These are phyloP conservation scores for Chlorops oryzae DNA, from an alignment of 1,140 invertebrate genomes.

Conservation along the genomic window DNA sequence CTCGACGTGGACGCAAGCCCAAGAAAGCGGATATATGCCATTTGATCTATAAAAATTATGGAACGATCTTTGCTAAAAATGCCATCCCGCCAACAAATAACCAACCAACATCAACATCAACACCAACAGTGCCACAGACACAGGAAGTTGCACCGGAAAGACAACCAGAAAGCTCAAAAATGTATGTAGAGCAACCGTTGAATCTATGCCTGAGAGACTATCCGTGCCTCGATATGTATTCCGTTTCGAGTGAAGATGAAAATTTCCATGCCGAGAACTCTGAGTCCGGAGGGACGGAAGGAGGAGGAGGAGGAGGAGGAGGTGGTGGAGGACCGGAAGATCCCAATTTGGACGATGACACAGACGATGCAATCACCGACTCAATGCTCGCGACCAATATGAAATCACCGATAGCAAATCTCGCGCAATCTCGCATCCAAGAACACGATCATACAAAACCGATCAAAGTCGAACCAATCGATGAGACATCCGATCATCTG, in stretches of 20 bases:
- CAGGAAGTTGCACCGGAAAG: too few species aligned
- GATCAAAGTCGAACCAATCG: slow-evolving; percentile 24
- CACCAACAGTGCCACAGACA: too few species aligned
- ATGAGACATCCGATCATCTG: slow-evolving; percentile 49
- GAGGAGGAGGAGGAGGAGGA: too few species aligned
- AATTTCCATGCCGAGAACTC: slow-evolving; percentile 8
- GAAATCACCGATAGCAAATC: slow-evolving; percentile 20
- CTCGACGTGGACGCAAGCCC: slow-evolving; percentile 74
- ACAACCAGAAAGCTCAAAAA: too few species aligned
- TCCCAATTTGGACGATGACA: slow-evolving; percentile 5
- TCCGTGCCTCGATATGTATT: slow-evolving; percentile 33
- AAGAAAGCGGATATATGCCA: slow-evolving; percentile 87
- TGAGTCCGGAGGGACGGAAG: too few species aligned
- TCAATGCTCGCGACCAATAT: slow-evolving; percentile 28
- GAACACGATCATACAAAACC: slow-evolving; percentile 1
- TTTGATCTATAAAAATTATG: slow-evolving; percentile 85
- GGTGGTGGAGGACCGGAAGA: too few species aligned
- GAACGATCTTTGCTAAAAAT: slow-evolving; percentile 74
- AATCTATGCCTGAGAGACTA: slow-evolving; percentile 72
- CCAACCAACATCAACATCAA: too few species aligned
- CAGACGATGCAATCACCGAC: slow-evolving; percentile 25
- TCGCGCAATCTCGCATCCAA: too few species aligned
- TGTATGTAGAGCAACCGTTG: slow-evolving; percentile 66
- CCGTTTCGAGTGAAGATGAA: slow-evolving; percentile 37
- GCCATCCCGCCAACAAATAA: neutral